These are phyloP conservation scores for Hydrotaea cyrtoneurina DNA, from an alignment of 2,888 invertebrate genomes.

Conservation along the genomic window DNA sequence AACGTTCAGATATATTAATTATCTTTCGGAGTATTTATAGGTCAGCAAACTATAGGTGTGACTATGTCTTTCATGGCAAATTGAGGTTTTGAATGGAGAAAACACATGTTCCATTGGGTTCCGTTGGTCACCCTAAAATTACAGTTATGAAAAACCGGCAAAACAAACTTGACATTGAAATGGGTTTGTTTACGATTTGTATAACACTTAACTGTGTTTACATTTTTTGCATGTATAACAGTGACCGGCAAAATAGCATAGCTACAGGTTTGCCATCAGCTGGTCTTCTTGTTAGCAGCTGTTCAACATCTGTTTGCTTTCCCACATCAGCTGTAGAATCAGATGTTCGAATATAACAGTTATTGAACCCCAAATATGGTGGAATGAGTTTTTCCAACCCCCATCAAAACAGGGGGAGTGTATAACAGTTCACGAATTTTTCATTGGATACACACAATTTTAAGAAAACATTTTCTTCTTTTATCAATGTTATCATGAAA, in stretches of 20 bases:
- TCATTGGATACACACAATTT: conserved; percentile 55
- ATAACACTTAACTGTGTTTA: conserved; percentile 42
- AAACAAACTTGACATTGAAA: conserved; percentile 29
- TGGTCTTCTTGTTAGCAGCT: conserved; percentile 39
- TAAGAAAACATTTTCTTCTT: not conserved
- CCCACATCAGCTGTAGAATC: conserved; percentile 18
- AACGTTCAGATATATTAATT: too few species aligned
- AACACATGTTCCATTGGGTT: too few species aligned
- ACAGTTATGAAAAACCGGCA: conserved; percentile 1
- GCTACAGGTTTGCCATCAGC: conserved; percentile 41
- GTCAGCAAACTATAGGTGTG: too few species aligned
- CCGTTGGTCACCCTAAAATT: conserved; percentile 27
- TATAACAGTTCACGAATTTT: conserved; percentile 53
- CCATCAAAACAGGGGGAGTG: not conserved
- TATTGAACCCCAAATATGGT: not conserved
- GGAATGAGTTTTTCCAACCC: conserved; percentile 17
- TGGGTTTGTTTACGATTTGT: conserved; percentile 23
- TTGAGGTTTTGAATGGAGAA: too few species aligned
- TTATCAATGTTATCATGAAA: not conserved
- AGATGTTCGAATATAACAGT: conserved; percentile 48
- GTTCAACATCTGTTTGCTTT: conserved; percentile 44
- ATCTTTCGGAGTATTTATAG: too few species aligned
- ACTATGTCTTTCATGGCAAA: too few species aligned
- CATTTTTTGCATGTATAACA: conserved; percentile 41
- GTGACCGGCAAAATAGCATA: not conserved